phyloP scores from a whole-genome alignment of 1,140 invertebrate species.

The Nymphalis io region DNA sequence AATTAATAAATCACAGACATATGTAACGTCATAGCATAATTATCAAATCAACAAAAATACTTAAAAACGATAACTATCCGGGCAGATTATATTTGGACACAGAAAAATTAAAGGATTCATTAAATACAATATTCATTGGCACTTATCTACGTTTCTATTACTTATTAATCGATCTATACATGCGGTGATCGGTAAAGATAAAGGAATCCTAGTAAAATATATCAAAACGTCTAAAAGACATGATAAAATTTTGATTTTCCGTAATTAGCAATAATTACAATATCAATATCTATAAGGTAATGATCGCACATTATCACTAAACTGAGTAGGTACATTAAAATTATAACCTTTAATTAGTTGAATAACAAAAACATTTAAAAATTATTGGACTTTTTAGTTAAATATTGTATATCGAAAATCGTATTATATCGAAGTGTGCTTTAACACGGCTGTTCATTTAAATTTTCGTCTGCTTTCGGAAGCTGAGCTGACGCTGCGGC shows the following conservation, averaged over 20 bases:
- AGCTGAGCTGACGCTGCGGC: conserved; percentile 81
- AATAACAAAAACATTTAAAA: conserved; percentile 46
- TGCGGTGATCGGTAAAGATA: neutral
- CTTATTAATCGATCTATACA: conserved; percentile 1
- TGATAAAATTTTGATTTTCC: conserved; percentile 38
- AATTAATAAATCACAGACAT: no score
- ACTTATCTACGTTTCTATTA: conserved; percentile 20
- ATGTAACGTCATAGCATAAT: no score
- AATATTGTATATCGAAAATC: conserved; percentile 49
- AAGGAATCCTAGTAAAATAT: conserved; percentile 46
- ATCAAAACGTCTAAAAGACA: conserved; percentile 1
- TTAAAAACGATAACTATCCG: neutral
- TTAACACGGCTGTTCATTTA: conserved; percentile 81
- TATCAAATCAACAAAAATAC: no score
- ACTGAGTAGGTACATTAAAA: conserved; percentile 28
- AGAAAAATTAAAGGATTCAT: neutral
- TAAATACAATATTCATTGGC: conserved; percentile 16
- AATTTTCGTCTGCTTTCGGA: conserved; percentile 85
- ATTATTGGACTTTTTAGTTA: conserved; percentile 62
- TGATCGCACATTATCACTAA: conserved; percentile 29
- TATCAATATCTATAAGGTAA: conserved; percentile 8
- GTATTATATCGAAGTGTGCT: conserved; percentile 38
- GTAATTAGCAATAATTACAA: conserved; percentile 45
- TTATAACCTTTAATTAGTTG: conserved; percentile 33
- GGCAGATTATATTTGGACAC: neutral